Evolutionary conservation across 2,113 vertebrate species (phyloP), one percentile per base, ranked within the genome.

Genomic region (Otus sunia): DNA sequence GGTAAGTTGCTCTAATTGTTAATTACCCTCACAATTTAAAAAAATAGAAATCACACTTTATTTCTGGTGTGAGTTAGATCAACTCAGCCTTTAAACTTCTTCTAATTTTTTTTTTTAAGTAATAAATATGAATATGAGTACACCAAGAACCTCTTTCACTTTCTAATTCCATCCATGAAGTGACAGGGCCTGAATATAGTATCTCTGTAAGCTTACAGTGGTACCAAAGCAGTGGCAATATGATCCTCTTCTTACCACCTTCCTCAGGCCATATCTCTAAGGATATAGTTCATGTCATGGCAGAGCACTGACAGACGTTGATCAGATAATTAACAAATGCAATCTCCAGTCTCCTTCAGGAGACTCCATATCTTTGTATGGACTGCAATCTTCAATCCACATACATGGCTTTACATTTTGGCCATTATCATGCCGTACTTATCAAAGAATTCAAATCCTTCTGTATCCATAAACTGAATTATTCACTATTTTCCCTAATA

Each of bases 1-100:
- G 96, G 92, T 96, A 96, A 97, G 96, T 97, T 94, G 68, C 87
- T 97, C 86, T 84, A 81, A 81, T 81, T 95, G 83, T 88, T 94
- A 66, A 94, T 94, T 95, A 88, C 15, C 36, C 52, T 95, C 56
- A 77, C 56, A 56, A 21, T 39, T 36, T 73, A 19, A 62, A 92
- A 41, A 68, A 82, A 30, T 23, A 0, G 0, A 91, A 88, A 56
- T 69, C 22, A 23, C 10, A 15, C 34, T 82, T 86, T 56, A 50
- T 86, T 91, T 74, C 68, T 89, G 37, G 13, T 74, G 27, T 47
- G 37, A 90, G 23, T 84, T 90, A 47, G 39, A 74, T 53, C 55
- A 86, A 29, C 15, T 81, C 26, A 45, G 27, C n/a, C 15, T 81
- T 85, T 77, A 85, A 80, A 60, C 36, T 68, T 3, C 2, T 47